phyloP scores from a whole-genome alignment of 2,797 vertebrate genomes.

The Helicolenus hilgendorfi region DNA sequence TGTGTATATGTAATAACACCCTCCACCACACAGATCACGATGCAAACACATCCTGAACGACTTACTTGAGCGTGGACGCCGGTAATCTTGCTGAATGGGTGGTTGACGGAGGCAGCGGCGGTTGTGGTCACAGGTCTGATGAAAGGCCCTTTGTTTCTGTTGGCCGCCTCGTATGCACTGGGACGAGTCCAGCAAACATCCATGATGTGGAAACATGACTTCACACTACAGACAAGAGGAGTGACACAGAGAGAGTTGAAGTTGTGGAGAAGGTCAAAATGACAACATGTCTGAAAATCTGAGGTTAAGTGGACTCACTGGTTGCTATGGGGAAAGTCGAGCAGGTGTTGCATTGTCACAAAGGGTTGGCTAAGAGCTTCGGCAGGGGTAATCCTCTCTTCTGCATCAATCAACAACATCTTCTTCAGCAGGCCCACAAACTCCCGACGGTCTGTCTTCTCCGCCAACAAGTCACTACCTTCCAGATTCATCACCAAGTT shows the following conservation, averaged over 20 bases:
- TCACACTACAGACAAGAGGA: constrained; percentile 90
- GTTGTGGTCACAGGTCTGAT: constrained; percentile 93
- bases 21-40: not conserved
- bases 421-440: constrained; percentile 98
- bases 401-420: constrained; percentile 98
- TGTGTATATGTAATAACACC: not conserved
- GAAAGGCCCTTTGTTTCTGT: constrained; percentile 95
- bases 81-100: constrained; percentile 95
- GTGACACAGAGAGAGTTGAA: not conserved
- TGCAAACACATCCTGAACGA: not conserved
- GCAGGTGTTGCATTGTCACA: constrained; percentile 99
- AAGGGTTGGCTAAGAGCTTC: constrained; percentile 97
- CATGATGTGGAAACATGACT: constrained; percentile 99
- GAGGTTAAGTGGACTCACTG: constrained; percentile 91
- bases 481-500: constrained; percentile 99
- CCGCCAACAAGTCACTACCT: constrained; percentile 96
- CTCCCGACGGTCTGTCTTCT: constrained; percentile 97
- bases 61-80: constrained; percentile 95
- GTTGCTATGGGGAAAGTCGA: constrained; percentile 98
- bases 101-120: constrained; percentile 88
- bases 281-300: not conserved
- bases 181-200: constrained; percentile 96
- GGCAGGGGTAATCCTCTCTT: constrained; percentile 95
- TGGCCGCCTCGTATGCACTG: constrained; percentile 91
- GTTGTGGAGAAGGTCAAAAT: not conserved